Percentiles rank a stretch among this genome's conserved stretches.
Conservation (phyloP, 2,888 invertebrate genomes). For the Leptinotarsa peninsularis region DNA sequence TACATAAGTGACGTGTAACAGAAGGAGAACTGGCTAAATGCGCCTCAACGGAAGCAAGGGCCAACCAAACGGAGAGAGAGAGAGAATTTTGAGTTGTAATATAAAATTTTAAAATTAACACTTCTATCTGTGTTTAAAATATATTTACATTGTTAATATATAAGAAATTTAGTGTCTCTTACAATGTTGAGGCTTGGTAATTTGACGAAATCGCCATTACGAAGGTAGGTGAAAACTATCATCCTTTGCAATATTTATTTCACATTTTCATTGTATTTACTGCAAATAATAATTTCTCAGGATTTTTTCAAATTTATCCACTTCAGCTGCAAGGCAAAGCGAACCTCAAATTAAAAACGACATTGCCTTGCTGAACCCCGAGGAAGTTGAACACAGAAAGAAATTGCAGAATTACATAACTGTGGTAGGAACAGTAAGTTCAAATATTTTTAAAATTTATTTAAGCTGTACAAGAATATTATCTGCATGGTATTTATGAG, state of each 20-base stretch:
- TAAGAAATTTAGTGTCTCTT: background rate
- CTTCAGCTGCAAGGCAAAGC: slow-evolving; percentile 50
- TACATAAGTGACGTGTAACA: no score
- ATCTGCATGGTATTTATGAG: no score
- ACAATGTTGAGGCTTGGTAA: background rate
- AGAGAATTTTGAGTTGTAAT: no score
- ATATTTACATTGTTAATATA: no score
- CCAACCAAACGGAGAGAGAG: no score
- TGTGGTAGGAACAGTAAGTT: slow-evolving; percentile 69
- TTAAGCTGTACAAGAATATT: no score
- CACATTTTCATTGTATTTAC: background rate
- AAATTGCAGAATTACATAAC: slow-evolving; percentile 70
- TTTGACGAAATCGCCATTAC: slow-evolving; percentile 1
- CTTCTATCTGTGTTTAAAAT: no score
- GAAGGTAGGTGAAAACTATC: background rate
- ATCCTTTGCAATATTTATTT: background rate
- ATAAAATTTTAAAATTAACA: no score
- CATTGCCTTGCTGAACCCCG: slow-evolving; percentile 67
- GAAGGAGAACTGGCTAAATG: no score
- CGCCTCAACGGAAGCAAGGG: no score
- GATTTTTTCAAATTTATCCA: slow-evolving; percentile 46
- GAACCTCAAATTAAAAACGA: slow-evolving; percentile 67
- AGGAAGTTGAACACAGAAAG: slow-evolving; percentile 67
- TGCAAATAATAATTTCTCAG: background rate
- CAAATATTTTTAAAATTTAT: background rate